Conservation (phyloP, 2,113 vertebrate genomes). For the Zapus hudsonius region DNA sequence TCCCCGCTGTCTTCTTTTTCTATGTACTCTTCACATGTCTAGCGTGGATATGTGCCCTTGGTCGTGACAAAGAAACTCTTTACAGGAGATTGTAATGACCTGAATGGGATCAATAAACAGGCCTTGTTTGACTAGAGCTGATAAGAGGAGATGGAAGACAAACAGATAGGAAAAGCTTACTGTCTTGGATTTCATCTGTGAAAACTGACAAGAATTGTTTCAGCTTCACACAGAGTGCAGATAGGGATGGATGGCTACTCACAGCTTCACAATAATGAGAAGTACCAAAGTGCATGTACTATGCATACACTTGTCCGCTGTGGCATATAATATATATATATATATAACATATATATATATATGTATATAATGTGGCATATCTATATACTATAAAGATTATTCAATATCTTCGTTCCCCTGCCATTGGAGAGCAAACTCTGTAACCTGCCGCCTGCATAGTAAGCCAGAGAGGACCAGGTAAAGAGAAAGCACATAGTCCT, state of each 20-base stretch:
- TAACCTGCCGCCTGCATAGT: background rate
- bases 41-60: background rate
- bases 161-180: slow-evolving; percentile 28
- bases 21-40: background rate
- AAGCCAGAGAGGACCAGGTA: background rate
- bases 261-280: background rate
- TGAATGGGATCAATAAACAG: background rate
- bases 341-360: too few relatives aligned
- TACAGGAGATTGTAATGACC: background rate
- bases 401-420: background rate
- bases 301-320: background rate
- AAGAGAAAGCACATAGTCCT: background rate
- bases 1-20: background rate
- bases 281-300: background rate
- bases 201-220: slow-evolving; percentile 35
- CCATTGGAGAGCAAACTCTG: rapidly evolving
- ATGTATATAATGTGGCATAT: too few relatives aligned
- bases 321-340: too few relatives aligned
- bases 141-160: slow-evolving; percentile 38
- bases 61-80: background rate
- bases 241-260: background rate
- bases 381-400: too few relatives aligned
- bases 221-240: background rate
- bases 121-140: background rate
- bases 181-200: background rate